phyloP scores from a whole-genome alignment of 35 echinoderm and acorn worm species.

The Eucidaris tribuloides region DNA sequence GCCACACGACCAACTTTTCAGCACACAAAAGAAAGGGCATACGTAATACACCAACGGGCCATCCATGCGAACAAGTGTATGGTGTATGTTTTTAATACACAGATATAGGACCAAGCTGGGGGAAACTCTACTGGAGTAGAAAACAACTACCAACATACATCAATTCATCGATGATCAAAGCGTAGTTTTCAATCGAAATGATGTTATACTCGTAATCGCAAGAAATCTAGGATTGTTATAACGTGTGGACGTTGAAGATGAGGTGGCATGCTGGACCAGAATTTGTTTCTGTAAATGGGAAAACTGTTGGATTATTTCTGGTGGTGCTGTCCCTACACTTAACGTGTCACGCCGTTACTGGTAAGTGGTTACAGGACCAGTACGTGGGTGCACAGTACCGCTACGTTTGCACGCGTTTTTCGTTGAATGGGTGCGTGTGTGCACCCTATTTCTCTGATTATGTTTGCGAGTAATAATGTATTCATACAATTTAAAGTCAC shows the following conservation, averaged over 20 bases:
- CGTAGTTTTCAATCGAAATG: background rate
- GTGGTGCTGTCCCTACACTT: background rate
- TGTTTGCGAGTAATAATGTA: too few species aligned
- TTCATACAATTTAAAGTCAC: too few species aligned
- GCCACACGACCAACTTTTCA: conserved; percentile 30
- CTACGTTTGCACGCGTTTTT: too few species aligned
- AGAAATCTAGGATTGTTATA: conserved; percentile 9
- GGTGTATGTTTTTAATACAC: background rate
- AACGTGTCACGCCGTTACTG: background rate
- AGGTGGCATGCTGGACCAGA: background rate
- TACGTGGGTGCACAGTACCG: too few species aligned
- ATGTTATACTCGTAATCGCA: conserved; percentile 4
- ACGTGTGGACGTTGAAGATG: conserved; percentile 13
- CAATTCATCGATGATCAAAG: background rate
- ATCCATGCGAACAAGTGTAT: conserved; percentile 22
- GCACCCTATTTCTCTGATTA: too few species aligned
- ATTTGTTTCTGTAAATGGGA: background rate
- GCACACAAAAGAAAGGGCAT: conserved; percentile 5
- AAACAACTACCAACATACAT: too few species aligned
- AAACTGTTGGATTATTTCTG: conserved; percentile 31
- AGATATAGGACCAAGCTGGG: background rate
- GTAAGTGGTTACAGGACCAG: too few species aligned
- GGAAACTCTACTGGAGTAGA: background rate
- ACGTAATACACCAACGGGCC: conserved; percentile 3
- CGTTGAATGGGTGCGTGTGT: too few species aligned